Conservation (phyloP, 2,113 vertebrate genomes). For the Equus quagga region DNA sequence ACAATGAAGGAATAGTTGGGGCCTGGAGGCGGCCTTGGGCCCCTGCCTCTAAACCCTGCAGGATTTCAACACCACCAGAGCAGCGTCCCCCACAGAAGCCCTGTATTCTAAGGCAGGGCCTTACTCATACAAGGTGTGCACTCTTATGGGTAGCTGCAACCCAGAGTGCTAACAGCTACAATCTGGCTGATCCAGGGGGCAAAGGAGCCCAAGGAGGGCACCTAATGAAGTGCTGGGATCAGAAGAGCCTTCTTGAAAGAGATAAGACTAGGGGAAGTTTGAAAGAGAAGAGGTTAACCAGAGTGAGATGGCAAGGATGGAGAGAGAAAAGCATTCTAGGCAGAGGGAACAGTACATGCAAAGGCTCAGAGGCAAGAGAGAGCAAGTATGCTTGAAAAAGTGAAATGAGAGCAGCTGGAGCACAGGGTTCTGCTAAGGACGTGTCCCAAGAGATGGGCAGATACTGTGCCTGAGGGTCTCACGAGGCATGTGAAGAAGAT, state of each 20-base stretch:
- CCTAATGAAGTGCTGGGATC: background rate
- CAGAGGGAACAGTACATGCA: background rate
- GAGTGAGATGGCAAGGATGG: background rate
- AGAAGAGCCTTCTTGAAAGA: background rate
- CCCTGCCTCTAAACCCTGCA: background rate
- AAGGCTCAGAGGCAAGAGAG: background rate
- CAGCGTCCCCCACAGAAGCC: background rate
- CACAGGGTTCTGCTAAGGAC: background rate
- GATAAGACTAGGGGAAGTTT: background rate
- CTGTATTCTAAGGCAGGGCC: background rate
- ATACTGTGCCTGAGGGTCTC: background rate
- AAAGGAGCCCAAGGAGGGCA: background rate
- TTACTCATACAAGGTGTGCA: background rate
- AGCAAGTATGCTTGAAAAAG: fast-evolving
- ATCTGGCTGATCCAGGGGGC: background rate
- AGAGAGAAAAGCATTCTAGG: background rate
- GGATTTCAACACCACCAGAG: background rate
- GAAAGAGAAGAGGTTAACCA: background rate
- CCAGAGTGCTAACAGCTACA: background rate
- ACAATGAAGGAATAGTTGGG: background rate
- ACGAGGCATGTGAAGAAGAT: fast-evolving
- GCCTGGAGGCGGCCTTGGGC: background rate
- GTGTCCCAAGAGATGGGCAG: background rate
- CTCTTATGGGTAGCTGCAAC: background rate
- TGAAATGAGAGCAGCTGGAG: background rate